Evolutionary conservation across 2,113 vertebrate species (phyloP).

Genomic region (Holacanthus passer): DNA sequence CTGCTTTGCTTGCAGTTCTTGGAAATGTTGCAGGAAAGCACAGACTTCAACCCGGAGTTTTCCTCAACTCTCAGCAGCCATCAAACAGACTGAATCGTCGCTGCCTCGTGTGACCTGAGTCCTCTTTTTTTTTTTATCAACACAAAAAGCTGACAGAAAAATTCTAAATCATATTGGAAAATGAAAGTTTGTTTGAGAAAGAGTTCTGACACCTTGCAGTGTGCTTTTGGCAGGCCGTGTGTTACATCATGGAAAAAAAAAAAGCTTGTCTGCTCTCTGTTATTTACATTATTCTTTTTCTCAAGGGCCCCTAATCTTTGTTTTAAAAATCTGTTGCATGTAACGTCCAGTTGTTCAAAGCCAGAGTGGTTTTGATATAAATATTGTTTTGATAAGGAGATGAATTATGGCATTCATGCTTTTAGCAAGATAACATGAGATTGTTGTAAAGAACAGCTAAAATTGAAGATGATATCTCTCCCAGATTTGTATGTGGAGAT

Average conservation of each 20-base stretch:
- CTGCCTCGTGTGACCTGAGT: not conserved
- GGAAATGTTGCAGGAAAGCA: slow-evolving; percentile 1
- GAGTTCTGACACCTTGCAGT: slow-evolving; percentile 46
- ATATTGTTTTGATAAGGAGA: slow-evolving; percentile 15
- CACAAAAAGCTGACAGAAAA: slow-evolving; percentile 19
- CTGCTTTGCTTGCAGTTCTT: slow-evolving; percentile 48
- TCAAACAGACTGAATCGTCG: slow-evolving; percentile 11
- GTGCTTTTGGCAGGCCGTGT: slow-evolving; percentile 33
- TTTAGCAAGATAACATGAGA: slow-evolving; percentile 28
- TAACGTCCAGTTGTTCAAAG: slow-evolving; percentile 23
- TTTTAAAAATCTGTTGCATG: slow-evolving; percentile 39
- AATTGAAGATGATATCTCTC: not conserved
- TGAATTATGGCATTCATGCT: not conserved
- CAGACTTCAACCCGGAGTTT: not conserved
- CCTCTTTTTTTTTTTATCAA: not conserved
- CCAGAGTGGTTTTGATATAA: slow-evolving; percentile 25
- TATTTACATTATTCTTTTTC: slow-evolving; percentile 74
- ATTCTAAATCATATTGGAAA: slow-evolving; percentile 13
- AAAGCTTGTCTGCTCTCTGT: slow-evolving; percentile 63
- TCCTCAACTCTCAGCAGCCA: slow-evolving; percentile 14
- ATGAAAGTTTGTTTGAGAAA: slow-evolving; percentile 51
- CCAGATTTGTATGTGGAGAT: not conserved
- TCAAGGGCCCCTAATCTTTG: slow-evolving; percentile 60
- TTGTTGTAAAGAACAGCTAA: slow-evolving; percentile 26
- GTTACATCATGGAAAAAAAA: slow-evolving; percentile 67